Evolutionary conservation across 2,113 vertebrate species (phyloP), one percentile per base, ranked within the genome.

Genomic region (Trematocara unimaculatum): DNA sequence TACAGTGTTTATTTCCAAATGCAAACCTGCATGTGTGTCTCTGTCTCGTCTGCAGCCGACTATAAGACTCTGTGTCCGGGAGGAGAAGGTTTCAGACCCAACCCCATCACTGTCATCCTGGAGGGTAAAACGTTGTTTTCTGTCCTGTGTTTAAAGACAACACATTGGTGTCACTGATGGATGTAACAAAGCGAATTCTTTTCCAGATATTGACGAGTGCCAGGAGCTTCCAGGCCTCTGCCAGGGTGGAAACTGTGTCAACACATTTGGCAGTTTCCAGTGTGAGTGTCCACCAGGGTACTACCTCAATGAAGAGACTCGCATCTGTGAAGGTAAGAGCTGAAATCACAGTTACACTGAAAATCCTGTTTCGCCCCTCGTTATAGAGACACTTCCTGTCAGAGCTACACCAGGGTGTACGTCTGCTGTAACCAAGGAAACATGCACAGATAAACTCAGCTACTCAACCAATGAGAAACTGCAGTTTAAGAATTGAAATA

Each of bases 261-360:
- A 99, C 93, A 98, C 97, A 3, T 99, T 99, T 4, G 98, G 98
- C 81, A 99, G 98, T 90, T 99, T 99, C 96, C 98, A 98, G 95
- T 99, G 98, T 0, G 96, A 98, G 53, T 99, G 98, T 74, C 98
- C 97, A 4, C 93, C 96, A 0, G 98, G 98, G 14, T 98, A 98
- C 92, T 98, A 97, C 92, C 97, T 99, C 54, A 97, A 96, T 1
- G 97, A 97, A 90, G 97, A 97, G 88, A 98, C 97, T 0, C 96
- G 97, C 40, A 97, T 97, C 92, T 99, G 98, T 49, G 97, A 98
- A 92, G 98, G 98, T 99, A 93, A 96, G 92, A 15, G 26, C 14
- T 49, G 40, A 13, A 26, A 26, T n/a, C n/a, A 1, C 45, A 70
- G 33, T 47, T 5, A 29, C 4, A 49, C 70, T 7, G 11, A 56